Percentiles rank a stretch among this genome's conserved stretches.
Conservation (phyloP, 1,140 invertebrate genomes). For the Artemia franciscana region DNA sequence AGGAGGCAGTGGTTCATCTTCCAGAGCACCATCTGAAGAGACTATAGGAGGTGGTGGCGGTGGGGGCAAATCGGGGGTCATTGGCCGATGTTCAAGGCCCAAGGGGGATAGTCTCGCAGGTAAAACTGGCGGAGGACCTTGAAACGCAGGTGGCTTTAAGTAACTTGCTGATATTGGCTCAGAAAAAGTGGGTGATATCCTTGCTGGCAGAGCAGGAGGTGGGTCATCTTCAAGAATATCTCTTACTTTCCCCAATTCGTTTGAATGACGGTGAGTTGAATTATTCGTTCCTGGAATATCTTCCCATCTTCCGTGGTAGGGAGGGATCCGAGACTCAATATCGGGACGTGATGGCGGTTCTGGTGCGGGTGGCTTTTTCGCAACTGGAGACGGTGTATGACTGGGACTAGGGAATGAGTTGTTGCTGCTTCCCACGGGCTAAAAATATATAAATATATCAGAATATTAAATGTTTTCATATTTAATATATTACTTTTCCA, state of each 20-base stretch:
- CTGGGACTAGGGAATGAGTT: not conserved
- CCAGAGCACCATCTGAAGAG: slow-evolving; percentile 28
- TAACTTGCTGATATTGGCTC: not conserved
- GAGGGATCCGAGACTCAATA: not conserved
- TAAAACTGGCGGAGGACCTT: not conserved
- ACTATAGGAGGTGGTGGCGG: slow-evolving; percentile 30
- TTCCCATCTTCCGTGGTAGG: not conserved
- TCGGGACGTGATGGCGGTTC: slow-evolving; percentile 5
- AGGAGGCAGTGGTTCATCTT: slow-evolving; percentile 44
- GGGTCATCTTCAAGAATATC: not conserved
- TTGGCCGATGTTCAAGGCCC: slow-evolving; percentile 3
- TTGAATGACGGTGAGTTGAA: not conserved
- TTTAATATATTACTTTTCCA: too few species aligned
- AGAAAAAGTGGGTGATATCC: not conserved
- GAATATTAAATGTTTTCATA: too few species aligned
- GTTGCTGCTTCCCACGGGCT: slow-evolving; percentile 3
- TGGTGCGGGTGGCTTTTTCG: slow-evolving; percentile 9
- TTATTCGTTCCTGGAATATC: too few species aligned
- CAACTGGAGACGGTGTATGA: not conserved
- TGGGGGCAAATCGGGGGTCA: slow-evolving; percentile 40
- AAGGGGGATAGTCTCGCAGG: not conserved
- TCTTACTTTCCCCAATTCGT: not conserved
- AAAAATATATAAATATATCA: too few species aligned
- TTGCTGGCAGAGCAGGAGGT: not conserved
- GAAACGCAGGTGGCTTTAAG: not conserved